Percentiles rank a stretch among this genome's conserved stretches.
Conservation (phyloP, 1,140 invertebrate species). For the Microplitis demolitor region DNA sequence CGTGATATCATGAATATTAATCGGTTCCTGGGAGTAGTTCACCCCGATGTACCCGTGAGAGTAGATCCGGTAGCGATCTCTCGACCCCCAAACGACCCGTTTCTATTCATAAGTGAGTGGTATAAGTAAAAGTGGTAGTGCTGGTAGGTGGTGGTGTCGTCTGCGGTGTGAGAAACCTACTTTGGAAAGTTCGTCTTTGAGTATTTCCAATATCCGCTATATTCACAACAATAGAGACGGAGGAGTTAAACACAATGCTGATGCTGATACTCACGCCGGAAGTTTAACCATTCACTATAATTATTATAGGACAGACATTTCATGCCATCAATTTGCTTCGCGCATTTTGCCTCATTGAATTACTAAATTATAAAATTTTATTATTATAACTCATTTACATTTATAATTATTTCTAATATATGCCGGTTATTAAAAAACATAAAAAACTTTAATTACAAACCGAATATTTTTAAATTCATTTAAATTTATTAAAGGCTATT, state of each 20-base stretch:
- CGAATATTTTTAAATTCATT: too few relatives aligned
- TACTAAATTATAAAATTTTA: not conserved
- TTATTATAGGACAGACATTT: constrained; percentile 11
- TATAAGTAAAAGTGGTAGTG: too few relatives aligned
- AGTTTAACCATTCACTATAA: constrained; percentile 6
- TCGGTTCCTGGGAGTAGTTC: constrained; percentile 16
- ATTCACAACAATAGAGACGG: constrained; percentile 11
- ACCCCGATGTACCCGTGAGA: constrained; percentile 21
- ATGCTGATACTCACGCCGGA: constrained; percentile 6
- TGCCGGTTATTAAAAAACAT: too few relatives aligned
- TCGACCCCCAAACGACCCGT: constrained; percentile 22
- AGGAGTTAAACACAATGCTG: not conserved
- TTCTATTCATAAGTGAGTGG: constrained; percentile 28
- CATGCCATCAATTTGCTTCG: constrained; percentile 7
- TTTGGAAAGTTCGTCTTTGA: constrained; percentile 23
- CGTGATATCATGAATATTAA: constrained; percentile 28
- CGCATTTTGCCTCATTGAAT: not conserved
- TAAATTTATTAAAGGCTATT: too few relatives aligned
- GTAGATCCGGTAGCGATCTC: constrained; percentile 15
- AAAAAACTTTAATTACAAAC: too few relatives aligned
- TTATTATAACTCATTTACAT: not conserved
- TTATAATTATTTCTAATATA: not conserved
- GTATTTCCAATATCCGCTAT: constrained; percentile 27
- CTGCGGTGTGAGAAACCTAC: constrained; percentile 15
- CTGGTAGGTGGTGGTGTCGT: too few relatives aligned